A percentile compares a stretch with the other conserved stretches of the same genome.
Conservation (phyloP, 2,113 vertebrate species). For the Cephalopholis sonnerati region DNA sequence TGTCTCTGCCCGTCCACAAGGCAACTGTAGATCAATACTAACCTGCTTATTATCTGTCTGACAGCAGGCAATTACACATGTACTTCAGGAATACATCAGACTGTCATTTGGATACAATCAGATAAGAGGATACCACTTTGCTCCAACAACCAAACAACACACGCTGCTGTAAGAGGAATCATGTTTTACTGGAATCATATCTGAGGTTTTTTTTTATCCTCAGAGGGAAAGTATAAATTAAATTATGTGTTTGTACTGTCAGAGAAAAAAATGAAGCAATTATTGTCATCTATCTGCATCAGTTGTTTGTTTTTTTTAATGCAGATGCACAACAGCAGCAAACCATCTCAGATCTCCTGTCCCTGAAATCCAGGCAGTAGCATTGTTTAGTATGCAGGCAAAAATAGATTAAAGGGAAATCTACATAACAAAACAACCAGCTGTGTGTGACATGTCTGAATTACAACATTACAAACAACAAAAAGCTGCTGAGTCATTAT, state of each 20-base stretch:
- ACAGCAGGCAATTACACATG: conserved; percentile 52
- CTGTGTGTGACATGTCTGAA: conserved; percentile 14
- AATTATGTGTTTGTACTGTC: conserved; percentile 4
- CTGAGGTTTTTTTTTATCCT: conserved; percentile 5
- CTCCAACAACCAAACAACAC: background rate
- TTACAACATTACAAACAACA: conserved; percentile 26
- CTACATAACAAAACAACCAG: conserved; percentile 41
- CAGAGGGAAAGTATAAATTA: background rate
- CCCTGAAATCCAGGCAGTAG: background rate
- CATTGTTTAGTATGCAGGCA: conserved; percentile 22
- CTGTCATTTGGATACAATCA: background rate
- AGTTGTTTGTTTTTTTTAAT: background rate
- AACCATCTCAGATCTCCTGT: conserved; percentile 5
- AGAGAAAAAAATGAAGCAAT: background rate
- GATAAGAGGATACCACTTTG: background rate
- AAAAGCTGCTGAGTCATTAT: conserved; percentile 42
- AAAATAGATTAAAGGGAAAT: conserved; percentile 45
- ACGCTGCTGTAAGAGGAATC: background rate
- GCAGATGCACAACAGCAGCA: background rate
- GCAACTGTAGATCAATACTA: conserved; percentile 61
- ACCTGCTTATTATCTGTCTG: conserved; percentile 39
- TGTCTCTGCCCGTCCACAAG: conserved; percentile 27
- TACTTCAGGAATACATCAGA: conserved; percentile 25
- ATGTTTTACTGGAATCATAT: conserved; percentile 4
- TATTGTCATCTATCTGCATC: background rate